Percentiles rank a stretch among this genome's conserved stretches.
phyloP scores from a whole-genome alignment of 2,888 invertebrate genomes.

The Sabatieria punctata region DNA sequence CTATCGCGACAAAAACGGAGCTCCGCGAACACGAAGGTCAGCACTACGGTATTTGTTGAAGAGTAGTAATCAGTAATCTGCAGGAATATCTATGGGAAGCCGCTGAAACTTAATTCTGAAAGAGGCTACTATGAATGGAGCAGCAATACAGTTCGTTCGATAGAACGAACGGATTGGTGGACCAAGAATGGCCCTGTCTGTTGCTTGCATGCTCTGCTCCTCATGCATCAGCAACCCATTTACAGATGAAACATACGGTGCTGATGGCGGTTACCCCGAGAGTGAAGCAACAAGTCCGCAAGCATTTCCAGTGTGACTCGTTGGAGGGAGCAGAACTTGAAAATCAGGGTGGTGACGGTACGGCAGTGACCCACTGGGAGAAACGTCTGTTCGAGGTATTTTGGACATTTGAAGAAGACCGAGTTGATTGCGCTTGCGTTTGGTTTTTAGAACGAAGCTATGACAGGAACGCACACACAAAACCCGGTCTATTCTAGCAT shows the following conservation, averaged over 20 bases:
- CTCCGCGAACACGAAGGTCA: slow-evolving; percentile 48
- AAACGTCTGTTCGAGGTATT: slow-evolving; percentile 85
- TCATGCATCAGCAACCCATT: no score
- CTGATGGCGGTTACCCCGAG: slow-evolving; percentile 78
- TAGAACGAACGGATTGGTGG: slow-evolving; percentile 54
- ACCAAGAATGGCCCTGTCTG: slow-evolving; percentile 59
- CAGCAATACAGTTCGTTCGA: slow-evolving; percentile 58
- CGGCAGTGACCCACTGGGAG: slow-evolving; percentile 94
- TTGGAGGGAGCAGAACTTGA: slow-evolving; percentile 92
- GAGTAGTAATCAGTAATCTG: neutral
- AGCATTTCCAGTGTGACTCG: slow-evolving; percentile 65
- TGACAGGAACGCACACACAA: slow-evolving; percentile 97
- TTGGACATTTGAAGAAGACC: neutral
- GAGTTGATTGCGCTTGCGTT: slow-evolving; percentile 14
- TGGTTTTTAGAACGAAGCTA: slow-evolving; percentile 72
- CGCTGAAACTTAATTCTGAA: slow-evolving; percentile 19
- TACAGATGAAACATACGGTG: slow-evolving; percentile 50
- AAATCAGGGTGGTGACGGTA: slow-evolving; percentile 94
- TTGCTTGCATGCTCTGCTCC: no score
- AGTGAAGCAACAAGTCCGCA: slow-evolving; percentile 64
- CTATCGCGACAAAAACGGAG: slow-evolving; percentile 51
- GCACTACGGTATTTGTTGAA: neutral
- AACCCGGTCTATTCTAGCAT: slow-evolving; percentile 88
- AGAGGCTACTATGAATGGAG: slow-evolving; percentile 64
- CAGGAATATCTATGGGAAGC: slow-evolving; percentile 22